These are phyloP conservation scores for Condylura cristata DNA, from an alignment of 2,113 vertebrate genomes.

Conservation along the genomic window DNA sequence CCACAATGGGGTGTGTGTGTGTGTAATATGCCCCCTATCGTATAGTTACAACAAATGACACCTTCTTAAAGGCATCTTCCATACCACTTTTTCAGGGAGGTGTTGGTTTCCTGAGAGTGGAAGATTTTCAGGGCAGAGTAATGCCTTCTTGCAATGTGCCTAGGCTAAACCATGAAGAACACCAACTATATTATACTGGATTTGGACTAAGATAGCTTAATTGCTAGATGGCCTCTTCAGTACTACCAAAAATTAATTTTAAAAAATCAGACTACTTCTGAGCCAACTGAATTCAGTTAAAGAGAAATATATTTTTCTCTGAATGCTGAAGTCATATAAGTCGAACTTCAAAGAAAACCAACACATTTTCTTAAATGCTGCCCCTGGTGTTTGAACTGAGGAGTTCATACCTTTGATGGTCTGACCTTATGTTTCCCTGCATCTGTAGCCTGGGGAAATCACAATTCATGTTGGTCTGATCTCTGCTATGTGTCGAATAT, in stretches of 20 bases:
- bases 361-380: neutral
- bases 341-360: conserved; percentile 43
- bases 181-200: neutral
- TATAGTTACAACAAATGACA: neutral
- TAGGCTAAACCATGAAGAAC: neutral
- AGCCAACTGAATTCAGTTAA: conserved; percentile 53
- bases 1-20: neutral
- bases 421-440: neutral
- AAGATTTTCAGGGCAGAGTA: neutral
- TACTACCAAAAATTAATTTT: conserved; percentile 19
- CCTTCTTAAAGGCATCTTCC: neutral
- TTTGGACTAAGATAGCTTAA: neutral
- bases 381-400: neutral
- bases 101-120: too few relatives aligned
- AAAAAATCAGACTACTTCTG: conserved; percentile 39
- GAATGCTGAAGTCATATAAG: conserved; percentile 53
- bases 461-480: neutral
- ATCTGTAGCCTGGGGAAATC: neutral
- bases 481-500: neutral
- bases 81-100: too few relatives aligned
- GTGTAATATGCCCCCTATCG: neutral
- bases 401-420: neutral
- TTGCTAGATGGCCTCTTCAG: conserved; percentile 12
- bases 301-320: conserved; percentile 51
- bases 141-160: neutral